Base-by-base conservation (phyloP, 2,113 vertebrate genomes). In the Albula goreensis region DNA sequence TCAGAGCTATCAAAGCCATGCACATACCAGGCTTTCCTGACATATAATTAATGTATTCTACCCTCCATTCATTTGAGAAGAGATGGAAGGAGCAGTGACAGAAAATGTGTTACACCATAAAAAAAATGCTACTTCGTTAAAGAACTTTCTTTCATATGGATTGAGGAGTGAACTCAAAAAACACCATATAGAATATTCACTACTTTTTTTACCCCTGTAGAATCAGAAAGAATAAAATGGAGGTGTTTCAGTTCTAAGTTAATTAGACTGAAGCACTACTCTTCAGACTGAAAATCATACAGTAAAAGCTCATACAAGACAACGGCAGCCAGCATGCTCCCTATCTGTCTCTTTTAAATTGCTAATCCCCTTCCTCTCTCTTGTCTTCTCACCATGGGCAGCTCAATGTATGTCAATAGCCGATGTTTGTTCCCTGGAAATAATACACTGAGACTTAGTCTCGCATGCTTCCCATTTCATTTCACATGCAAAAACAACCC, bases 341-440 rank as follows among this genome's bases (percentile, higher is more conserved):
- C 51, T 50, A 81, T 50, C 19, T 7, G 50, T n/a, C 17, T 51
- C 60, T n/a, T 5, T 70, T 84, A 70, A 84, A 83, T 50, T 49
- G 82, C 82, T 80, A 80, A 60, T 49, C 25, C 53, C 52, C 31
- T 85, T 49, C 80, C 52, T 31, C 50, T 66, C 49, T 50, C 82
- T 49, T 78, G 9, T 85, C 51, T 80, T 80, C 78, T 17, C 70
- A 85, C 25, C 52, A 22, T 8, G 53, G 80, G 50, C 80, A 51
- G 48, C 81, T 82, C 79, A 80, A 57, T 56, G 52, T 49, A 57
- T 48, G 41, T 80, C 22, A 63, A 85, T 80, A 85, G 78, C 25
- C 15, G 52, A 60, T 56, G 79, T 85, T 13, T 85, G 60, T 86
- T 52, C 52, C 4, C 78, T 63, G n/a, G 49, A 66, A 84, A 82